phyloP scores from a whole-genome alignment of 1,140 invertebrate species.

The Apolygus lucorum region DNA sequence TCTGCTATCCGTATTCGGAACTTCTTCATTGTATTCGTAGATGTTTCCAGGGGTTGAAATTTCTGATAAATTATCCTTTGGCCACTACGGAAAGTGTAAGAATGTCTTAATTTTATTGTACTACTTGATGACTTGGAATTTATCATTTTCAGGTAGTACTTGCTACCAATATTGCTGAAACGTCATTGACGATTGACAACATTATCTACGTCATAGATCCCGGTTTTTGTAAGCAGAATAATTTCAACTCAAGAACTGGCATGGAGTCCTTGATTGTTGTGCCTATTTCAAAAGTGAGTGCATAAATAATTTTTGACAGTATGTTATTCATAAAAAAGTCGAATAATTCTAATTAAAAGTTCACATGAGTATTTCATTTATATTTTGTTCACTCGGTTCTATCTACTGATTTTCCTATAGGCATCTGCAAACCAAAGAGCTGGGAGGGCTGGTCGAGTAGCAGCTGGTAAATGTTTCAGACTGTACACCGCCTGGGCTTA shows the following conservation, averaged over 20 bases:
- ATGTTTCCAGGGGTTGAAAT: too few relatives aligned
- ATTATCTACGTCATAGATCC: conserved; percentile 99
- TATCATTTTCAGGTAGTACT: conserved; percentile 61
- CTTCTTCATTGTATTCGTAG: too few relatives aligned
- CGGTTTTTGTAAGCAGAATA: conserved; percentile 98
- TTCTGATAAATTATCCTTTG: neutral
- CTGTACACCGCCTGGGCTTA: conserved; percentile 96
- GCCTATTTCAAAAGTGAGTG: conserved; percentile 80
- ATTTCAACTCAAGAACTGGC: conserved; percentile 94
- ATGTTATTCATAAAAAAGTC: neutral
- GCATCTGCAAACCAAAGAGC: conserved; percentile 92
- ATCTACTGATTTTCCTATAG: conserved; percentile 29
- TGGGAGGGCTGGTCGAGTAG: conserved; percentile 83
- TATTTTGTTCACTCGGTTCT: neutral
- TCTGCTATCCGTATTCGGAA: too few relatives aligned
- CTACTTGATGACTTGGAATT: too few relatives aligned
- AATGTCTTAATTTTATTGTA: too few relatives aligned
- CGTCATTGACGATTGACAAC: conserved; percentile 97
- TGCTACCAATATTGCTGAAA: conserved; percentile 99
- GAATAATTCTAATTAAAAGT: neutral
- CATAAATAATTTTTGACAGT: neutral
- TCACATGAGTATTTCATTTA: too few relatives aligned
- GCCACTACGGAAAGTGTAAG: too few relatives aligned
- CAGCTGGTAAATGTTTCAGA: conserved; percentile 95
- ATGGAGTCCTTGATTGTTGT: conserved; percentile 98